phyloP scores from a whole-genome alignment of 2,113 vertebrate genomes.

The Athene noctua region DNA sequence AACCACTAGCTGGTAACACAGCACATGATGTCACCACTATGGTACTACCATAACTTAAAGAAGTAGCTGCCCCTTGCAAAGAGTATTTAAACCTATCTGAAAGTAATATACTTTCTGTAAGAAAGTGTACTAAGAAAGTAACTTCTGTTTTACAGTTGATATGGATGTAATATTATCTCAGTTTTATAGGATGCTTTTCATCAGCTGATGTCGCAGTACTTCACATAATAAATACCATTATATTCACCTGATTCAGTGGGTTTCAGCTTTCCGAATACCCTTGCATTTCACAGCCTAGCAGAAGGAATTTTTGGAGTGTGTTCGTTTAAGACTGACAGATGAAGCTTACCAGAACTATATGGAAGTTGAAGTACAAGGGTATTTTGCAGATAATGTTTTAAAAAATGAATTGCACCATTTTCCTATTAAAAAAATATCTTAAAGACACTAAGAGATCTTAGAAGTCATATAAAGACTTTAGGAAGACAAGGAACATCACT shows the following conservation, averaged over 20 bases:
- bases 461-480: neutral
- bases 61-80: neutral
- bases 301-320: neutral
- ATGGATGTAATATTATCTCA: neutral
- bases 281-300: neutral
- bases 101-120: neutral
- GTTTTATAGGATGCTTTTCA: neutral
- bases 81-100: neutral
- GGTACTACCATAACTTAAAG: neutral
- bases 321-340: neutral
- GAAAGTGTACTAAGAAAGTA: neutral
- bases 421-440: neutral
- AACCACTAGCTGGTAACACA: neutral
- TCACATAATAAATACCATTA: neutral
- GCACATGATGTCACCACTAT: neutral
- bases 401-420: neutral
- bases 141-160: neutral
- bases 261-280: neutral
- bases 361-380: neutral
- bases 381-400: neutral
- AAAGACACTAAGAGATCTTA: neutral
- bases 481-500: neutral
- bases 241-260: neutral
- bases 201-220: neutral
- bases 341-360: neutral